A percentile compares a stretch with the other conserved stretches of the same genome.
These are phyloP conservation scores for Nebria brevicollis DNA, from an alignment of 2,888 invertebrate genomes.

Conservation along the genomic window DNA sequence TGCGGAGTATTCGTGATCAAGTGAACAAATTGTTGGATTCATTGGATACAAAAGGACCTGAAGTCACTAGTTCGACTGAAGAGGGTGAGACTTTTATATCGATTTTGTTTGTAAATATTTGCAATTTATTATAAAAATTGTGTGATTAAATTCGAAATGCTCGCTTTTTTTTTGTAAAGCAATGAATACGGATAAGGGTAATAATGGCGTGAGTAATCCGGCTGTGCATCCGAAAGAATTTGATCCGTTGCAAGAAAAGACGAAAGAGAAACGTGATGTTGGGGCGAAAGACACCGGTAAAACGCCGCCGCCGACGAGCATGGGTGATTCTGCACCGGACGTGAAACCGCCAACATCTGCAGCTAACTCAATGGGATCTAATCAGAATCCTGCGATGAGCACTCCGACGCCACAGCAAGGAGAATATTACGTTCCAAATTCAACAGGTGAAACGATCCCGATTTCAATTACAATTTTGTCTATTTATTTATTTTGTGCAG, in stretches of 20 bases:
- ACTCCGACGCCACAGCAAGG: constrained; percentile 31
- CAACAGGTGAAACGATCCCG: constrained; percentile 28
- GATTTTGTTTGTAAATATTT: too few relatives aligned
- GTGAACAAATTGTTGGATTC: constrained; percentile 70
- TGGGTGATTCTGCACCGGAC: constrained; percentile 20
- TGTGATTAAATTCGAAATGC: too few relatives aligned
- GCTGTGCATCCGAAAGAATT: constrained; percentile 67
- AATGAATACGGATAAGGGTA: constrained; percentile 33
- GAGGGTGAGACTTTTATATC: constrained; percentile 21
- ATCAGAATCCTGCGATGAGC: constrained; percentile 15
- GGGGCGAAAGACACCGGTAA: constrained; percentile 27
- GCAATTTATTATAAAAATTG: too few relatives aligned
- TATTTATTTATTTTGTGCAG: constrained; percentile 18
- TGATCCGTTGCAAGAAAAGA: constrained; percentile 67
- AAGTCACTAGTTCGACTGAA: constrained; percentile 44
- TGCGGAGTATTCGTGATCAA: constrained; percentile 67
- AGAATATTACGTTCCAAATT: constrained; percentile 44
- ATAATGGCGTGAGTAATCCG: constrained; percentile 54
- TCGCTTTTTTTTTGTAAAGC: constrained; percentile 6
- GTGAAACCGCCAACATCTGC: constrained; percentile 34
- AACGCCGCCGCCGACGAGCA: constrained; percentile 15
- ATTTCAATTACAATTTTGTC: neutral
- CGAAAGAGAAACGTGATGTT: constrained; percentile 52
- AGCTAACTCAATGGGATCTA: constrained; percentile 25
- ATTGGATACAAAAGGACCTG: constrained; percentile 60